Percentiles rank a stretch among this genome's conserved stretches.
Conservation (phyloP, 2,113 vertebrate species). For the Thunnus thynnus region DNA sequence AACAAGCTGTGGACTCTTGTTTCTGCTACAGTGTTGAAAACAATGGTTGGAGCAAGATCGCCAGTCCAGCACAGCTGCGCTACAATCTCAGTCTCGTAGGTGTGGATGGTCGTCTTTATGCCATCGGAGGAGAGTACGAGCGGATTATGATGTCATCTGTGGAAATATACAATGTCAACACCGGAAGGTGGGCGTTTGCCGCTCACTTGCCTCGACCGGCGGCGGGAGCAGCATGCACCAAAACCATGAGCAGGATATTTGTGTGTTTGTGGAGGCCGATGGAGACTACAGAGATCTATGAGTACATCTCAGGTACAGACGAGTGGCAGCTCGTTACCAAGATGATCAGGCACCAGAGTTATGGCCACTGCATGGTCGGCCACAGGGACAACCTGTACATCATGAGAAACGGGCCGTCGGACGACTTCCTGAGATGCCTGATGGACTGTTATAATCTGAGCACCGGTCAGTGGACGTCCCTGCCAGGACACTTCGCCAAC, state of each 20-base stretch:
- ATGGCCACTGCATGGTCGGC: constrained; percentile 92
- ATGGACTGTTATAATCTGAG: constrained; percentile 91
- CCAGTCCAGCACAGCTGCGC: constrained; percentile 88
- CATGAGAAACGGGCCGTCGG: constrained; percentile 91
- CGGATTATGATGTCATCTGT: constrained; percentile 86
- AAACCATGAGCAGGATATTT: constrained; percentile 89
- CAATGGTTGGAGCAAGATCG: constrained; percentile 85
- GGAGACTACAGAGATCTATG: constrained; percentile 89
- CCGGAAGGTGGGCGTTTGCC: constrained; percentile 84
- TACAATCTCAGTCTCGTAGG: constrained; percentile 88
- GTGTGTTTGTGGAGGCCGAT: constrained; percentile 92
- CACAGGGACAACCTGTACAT: constrained; percentile 91
- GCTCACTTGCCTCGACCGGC: constrained; percentile 88
- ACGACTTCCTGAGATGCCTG: constrained; percentile 91
- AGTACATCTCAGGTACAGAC: constrained; percentile 81
- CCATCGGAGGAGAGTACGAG: constrained; percentile 89
- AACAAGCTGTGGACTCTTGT: constrained; percentile 87
- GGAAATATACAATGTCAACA: constrained; percentile 85
- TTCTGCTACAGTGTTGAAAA: constrained; percentile 87
- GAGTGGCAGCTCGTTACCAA: constrained; percentile 85
- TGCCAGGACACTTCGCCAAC: constrained; percentile 92
- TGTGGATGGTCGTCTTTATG: constrained; percentile 85
- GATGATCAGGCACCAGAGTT: constrained; percentile 89
- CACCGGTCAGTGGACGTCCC: constrained; percentile 88
- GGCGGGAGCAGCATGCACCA: constrained; percentile 86